These are phyloP conservation scores for Chromis chromis DNA, from an alignment of 2,797 vertebrate genomes.

Conservation along the genomic window DNA sequence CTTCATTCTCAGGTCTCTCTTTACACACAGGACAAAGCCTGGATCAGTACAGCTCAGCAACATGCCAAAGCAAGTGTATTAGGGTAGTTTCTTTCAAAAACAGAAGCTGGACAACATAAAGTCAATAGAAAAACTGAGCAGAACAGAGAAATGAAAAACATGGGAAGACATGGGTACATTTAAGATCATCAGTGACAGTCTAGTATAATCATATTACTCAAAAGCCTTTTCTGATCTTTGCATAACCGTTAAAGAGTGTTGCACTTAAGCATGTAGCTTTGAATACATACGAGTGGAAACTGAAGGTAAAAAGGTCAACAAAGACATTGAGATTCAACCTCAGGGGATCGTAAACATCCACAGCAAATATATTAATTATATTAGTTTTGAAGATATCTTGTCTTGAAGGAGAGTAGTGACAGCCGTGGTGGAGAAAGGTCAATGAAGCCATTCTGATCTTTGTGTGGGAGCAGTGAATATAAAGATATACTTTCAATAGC, in stretches of 20 bases:
- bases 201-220: no score
- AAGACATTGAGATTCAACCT: background rate
- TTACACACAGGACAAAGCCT: background rate
- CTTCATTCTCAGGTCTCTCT: background rate
- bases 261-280: background rate
- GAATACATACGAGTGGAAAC: background rate
- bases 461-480: no score
- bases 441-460: background rate
- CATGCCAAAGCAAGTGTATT: background rate
- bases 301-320: background rate
- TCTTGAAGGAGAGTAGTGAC: no score
- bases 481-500: no score
- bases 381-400: background rate
- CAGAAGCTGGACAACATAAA: background rate
- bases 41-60: background rate
- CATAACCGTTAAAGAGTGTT: background rate
- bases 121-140: background rate
- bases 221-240: background rate
- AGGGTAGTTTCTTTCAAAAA: background rate
- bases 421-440: no score
- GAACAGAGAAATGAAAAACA: background rate
- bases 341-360: background rate
- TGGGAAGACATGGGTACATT: background rate
- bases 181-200: no score
- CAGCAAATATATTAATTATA: slow-evolving; percentile 2